Base-by-base conservation (phyloP, 37 sponge, comb jelly and placozoan species). In the Lycopodina hypogea region DNA sequence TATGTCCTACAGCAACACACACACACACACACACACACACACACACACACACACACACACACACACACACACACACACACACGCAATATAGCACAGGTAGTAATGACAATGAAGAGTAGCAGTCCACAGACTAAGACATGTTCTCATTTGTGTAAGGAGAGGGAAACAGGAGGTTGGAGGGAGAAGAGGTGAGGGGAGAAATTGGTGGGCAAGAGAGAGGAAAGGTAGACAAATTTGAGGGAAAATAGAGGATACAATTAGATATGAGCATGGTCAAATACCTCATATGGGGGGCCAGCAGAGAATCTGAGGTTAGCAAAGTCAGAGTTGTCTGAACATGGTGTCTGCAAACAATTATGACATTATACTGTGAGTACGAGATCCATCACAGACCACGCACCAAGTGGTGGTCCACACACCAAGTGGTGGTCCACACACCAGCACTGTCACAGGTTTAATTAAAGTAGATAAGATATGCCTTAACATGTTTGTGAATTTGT, bases 231-330 rank as follows among this genome's bases (percentile, higher is more conserved):
- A 9, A 9, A 9, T 4, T 4, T 12, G 48, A 45, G 60, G 18
- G 66, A 32, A 32, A 33, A 9, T 19, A 65, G 30, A 32, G 26
- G 35, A 2, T 9, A 63, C n/a, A n/a, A n/a, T n/a, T n/a, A n/a
- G n/a, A n/a, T n/a, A n/a, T n/a, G n/a, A n/a, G n/a, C n/a, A n/a
- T n/a, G n/a, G n/a, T n/a, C n/a, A n/a, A n/a, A 23, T 71, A 93
- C 97, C 85, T 98, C 99, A 77, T 98, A 98, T n/a, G 99, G 99
- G 0, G 99, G 99, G 19, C 99, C 99, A 69, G 96, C 99, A 71
- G 91, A 90, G 64, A 98, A 96, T 32, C 92, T 65, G 29, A 99
- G 84, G 35, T 87, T 84, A n/a, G 84, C 93, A 86, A 99, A 99
- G 32, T 96, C 96, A 48, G 78, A 71, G 51, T 78, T 81, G 40